phyloP scores from a whole-genome alignment of 2,113 vertebrate species.

The Salvelinus namaycush region DNA sequence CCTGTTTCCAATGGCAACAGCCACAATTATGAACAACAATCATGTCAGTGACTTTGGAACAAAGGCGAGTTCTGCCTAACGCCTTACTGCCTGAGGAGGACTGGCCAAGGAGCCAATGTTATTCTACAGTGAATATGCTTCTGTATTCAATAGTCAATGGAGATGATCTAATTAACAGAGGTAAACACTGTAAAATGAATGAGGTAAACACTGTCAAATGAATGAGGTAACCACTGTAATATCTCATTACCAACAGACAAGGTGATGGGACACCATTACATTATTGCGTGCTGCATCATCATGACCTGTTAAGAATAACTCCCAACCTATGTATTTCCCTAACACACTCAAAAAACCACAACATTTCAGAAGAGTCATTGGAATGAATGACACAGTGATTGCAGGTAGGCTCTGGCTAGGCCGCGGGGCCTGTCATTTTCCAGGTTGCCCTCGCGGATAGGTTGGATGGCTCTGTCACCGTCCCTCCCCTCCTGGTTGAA shows the following conservation, averaged over 20 bases:
- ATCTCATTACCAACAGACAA: slow-evolving; percentile 2
- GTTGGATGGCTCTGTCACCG: neutral
- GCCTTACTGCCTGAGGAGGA: neutral
- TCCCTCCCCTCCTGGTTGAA: slow-evolving; percentile 27
- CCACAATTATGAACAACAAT: slow-evolving; percentile 2
- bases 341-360: neutral
- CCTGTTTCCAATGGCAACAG: neutral
- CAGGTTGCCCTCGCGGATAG: neutral
- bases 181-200: too few species aligned
- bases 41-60: neutral
- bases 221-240: slow-evolving; percentile 11
- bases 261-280: neutral
- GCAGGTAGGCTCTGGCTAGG: too few species aligned
- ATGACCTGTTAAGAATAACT: neutral
- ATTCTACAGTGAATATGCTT: neutral
- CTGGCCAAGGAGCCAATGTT: neutral
- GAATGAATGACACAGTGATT: neutral
- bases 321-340: neutral
- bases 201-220: neutral
- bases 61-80: neutral
- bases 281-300: neutral
- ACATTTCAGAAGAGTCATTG: neutral
- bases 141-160: slow-evolving; percentile 1
- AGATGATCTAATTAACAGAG: neutral
- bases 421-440: neutral